These are phyloP conservation scores for Campoplex capitator DNA, from an alignment of 2,888 invertebrate species.

Conservation along the genomic window DNA sequence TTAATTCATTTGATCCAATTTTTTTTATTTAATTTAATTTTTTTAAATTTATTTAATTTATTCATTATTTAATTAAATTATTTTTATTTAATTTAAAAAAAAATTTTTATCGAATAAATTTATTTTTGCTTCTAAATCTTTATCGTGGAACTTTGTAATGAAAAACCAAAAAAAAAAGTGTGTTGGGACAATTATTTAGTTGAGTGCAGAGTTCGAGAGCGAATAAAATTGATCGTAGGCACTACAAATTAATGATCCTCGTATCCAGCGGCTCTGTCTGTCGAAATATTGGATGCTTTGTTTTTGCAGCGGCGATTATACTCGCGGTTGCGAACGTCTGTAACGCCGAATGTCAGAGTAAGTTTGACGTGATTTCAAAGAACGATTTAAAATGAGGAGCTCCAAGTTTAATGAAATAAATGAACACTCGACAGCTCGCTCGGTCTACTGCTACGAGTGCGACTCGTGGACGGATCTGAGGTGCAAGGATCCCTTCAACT, in stretches of 20 bases:
- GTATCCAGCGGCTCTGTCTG: neutral
- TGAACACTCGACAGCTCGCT: constrained; percentile 88
- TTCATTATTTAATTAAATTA: too few species aligned
- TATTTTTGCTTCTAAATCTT: too few species aligned
- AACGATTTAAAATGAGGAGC: neutral
- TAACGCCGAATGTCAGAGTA: constrained; percentile 83
- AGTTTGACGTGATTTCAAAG: constrained; percentile 72
- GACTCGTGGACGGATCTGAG: constrained; percentile 96
- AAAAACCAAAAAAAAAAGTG: too few species aligned
- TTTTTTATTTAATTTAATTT: too few species aligned
- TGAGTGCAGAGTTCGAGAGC: neutral
- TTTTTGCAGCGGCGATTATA: constrained; percentile 82
- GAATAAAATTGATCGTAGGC: neutral
- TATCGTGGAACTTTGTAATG: too few species aligned
- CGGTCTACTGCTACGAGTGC: constrained; percentile 97
- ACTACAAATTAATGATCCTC: neutral
- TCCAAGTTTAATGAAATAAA: neutral
- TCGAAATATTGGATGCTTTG: constrained; percentile 17
- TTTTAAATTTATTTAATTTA: neutral
- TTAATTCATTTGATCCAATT: too few species aligned
- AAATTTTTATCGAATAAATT: too few species aligned
- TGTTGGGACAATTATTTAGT: neutral
- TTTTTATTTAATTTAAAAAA: too few species aligned
- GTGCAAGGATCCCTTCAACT: constrained; percentile 97
- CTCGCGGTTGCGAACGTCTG: constrained; percentile 82